Evolutionary conservation across 2,113 vertebrate genomes (phyloP).

Genomic region (Protobothrops flavoviridis): DNA sequence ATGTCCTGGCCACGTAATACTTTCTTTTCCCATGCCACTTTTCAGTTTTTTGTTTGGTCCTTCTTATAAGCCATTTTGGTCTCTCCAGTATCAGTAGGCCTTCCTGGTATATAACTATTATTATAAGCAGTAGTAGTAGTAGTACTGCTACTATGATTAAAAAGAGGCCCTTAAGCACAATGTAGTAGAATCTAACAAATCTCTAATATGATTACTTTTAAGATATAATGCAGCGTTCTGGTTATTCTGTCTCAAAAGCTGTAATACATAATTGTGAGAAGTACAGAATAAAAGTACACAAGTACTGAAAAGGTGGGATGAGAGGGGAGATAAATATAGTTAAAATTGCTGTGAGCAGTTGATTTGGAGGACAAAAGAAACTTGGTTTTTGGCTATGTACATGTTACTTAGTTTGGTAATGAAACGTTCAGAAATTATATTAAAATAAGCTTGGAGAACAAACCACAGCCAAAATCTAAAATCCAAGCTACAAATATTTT

Average conservation of each 20-base stretch:
- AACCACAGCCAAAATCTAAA: no score
- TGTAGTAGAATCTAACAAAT: not conserved
- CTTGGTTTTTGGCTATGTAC: not conserved
- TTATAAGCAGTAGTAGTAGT: not conserved
- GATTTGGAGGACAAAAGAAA: not conserved
- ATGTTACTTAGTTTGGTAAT: no score
- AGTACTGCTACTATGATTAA: not conserved
- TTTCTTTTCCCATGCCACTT: no score
- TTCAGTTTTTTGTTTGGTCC: no score
- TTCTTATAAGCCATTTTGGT: not conserved
- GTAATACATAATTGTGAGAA: not conserved
- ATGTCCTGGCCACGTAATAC: not conserved
- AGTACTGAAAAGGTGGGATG: not conserved
- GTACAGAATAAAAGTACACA: not conserved
- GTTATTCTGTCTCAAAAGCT: not conserved
- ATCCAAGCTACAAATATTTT: no score
- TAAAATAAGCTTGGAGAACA: no score
- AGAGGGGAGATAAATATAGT: not conserved
- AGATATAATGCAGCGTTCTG: not conserved
- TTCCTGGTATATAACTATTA: not conserved
- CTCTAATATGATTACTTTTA: not conserved
- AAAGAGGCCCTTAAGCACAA: not conserved
- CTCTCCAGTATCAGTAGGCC: not conserved
- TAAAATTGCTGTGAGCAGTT: not conserved
- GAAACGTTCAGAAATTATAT: no score